Conservation (phyloP, 2,888 invertebrate genomes). For the Pammene fasciana region DNA sequence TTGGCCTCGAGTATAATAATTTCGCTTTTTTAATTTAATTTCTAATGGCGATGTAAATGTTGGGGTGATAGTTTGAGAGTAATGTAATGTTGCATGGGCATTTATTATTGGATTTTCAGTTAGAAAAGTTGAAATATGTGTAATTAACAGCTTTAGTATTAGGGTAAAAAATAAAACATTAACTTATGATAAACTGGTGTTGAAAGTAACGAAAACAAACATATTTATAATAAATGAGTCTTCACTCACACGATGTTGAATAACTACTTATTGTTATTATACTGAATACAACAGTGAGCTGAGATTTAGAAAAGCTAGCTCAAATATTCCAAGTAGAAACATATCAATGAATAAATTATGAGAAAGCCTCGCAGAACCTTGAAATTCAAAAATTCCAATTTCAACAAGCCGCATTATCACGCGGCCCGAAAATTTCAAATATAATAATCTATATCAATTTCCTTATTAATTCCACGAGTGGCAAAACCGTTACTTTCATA, state of each 20-base stretch:
- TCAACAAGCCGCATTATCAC: slow-evolving; percentile 44
- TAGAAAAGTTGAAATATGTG: slow-evolving; percentile 1
- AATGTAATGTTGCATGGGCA: slow-evolving; percentile 56
- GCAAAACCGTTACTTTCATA: slow-evolving; percentile 82
- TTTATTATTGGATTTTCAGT: slow-evolving; percentile 26
- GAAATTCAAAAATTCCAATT: slow-evolving; percentile 42
- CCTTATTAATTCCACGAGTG: slow-evolving; percentile 82
- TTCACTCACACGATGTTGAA: too few relatives aligned
- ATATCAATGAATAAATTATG: neutral
- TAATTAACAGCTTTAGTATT: neutral
- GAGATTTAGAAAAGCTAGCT: too few relatives aligned
- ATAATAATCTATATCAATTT: slow-evolving; percentile 81
- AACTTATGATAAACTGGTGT: too few relatives aligned
- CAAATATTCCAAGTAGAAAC: neutral
- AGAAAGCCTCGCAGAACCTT: neutral
- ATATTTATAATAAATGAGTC: too few relatives aligned
- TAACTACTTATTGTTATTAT: too few relatives aligned
- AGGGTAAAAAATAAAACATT: too few relatives aligned
- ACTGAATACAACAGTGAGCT: too few relatives aligned
- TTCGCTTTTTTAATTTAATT: slow-evolving; percentile 83
- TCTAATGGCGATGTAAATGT: slow-evolving; percentile 72
- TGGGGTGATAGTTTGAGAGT: slow-evolving; percentile 60
- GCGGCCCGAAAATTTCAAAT: slow-evolving; percentile 53
- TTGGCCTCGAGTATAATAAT: slow-evolving; percentile 81
- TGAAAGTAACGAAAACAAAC: too few relatives aligned